phyloP scores from a whole-genome alignment of 1,140 invertebrate genomes.

The Yoshiicerus persimilis region DNA sequence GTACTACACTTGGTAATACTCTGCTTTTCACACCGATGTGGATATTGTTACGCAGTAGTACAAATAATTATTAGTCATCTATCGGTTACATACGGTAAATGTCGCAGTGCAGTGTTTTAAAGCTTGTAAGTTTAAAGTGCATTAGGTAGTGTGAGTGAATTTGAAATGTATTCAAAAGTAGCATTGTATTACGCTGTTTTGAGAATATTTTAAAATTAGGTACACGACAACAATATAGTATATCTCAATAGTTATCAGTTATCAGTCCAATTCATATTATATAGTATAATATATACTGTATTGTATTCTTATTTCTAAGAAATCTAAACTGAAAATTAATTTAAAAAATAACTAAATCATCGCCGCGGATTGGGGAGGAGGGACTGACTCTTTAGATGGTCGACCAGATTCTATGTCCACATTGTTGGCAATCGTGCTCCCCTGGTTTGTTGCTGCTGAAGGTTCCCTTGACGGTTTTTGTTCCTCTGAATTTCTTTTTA shows the following conservation, averaged over 20 bases:
- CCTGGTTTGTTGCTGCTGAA: not conserved
- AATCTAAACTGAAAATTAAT: not conserved
- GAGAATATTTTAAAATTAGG: not conserved
- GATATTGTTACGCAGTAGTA: not conserved
- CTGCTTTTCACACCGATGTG: not conserved
- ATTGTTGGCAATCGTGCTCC: not conserved
- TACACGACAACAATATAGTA: not conserved
- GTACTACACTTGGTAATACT: no score
- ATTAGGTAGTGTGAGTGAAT: not conserved
- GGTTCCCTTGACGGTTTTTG: slow-evolving; percentile 22
- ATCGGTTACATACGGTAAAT: not conserved
- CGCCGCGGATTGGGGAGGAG: not conserved
- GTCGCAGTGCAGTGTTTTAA: not conserved
- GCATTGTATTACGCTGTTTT: not conserved
- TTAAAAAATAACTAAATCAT: not conserved
- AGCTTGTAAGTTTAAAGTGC: not conserved
- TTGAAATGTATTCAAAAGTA: not conserved
- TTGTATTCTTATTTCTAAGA: not conserved
- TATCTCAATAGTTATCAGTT: not conserved
- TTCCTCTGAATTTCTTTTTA: not conserved
- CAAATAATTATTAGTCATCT: not conserved
- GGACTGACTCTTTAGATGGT: slow-evolving; percentile 38
- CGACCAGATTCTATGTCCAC: slow-evolving; percentile 30
- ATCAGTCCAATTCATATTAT: not conserved
- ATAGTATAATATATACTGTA: not conserved